phyloP scores from a whole-genome alignment of 2,888 invertebrate genomes.

The Arge pagana region DNA sequence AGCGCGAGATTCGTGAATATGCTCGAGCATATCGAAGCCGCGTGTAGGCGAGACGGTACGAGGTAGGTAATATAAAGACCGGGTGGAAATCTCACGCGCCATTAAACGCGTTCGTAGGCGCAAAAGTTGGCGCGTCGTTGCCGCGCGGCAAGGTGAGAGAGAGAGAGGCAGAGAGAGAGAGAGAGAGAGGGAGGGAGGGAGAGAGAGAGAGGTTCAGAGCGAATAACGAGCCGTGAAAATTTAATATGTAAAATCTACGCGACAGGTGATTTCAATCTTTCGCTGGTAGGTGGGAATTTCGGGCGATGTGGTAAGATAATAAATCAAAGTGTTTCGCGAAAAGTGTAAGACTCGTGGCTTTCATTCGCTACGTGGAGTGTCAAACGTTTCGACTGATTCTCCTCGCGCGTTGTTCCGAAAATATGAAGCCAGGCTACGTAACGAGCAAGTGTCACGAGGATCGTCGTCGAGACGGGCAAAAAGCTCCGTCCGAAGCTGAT shows the following conservation, averaged over 20 bases:
- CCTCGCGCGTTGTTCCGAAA: too few species aligned
- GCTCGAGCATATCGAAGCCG: too few species aligned
- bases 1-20: too few species aligned
- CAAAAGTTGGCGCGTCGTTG: constrained; percentile 2
- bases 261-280: constrained; percentile 9
- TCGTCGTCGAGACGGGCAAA: too few species aligned
- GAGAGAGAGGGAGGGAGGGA: background rate
- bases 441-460: too few species aligned
- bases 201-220: background rate
- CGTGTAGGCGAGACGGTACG: too few species aligned
- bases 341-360: too few species aligned
- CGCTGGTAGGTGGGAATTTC: background rate
- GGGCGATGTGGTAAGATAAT: constrained; percentile 4
- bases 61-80: background rate
- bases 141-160: background rate
- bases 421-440: too few species aligned
- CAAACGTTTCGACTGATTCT: too few species aligned
- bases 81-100: constrained; percentile 17
- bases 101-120: constrained; percentile 21
- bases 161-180: background rate
- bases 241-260: constrained; percentile 21
- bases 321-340: constrained; percentile 1
- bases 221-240: constrained; percentile 23
- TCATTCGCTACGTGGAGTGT: too few species aligned
- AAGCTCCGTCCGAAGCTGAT: too few species aligned